These are phyloP conservation scores for Tigriopus californicus DNA, from an alignment of 2,888 invertebrate species.

Conservation along the genomic window DNA sequence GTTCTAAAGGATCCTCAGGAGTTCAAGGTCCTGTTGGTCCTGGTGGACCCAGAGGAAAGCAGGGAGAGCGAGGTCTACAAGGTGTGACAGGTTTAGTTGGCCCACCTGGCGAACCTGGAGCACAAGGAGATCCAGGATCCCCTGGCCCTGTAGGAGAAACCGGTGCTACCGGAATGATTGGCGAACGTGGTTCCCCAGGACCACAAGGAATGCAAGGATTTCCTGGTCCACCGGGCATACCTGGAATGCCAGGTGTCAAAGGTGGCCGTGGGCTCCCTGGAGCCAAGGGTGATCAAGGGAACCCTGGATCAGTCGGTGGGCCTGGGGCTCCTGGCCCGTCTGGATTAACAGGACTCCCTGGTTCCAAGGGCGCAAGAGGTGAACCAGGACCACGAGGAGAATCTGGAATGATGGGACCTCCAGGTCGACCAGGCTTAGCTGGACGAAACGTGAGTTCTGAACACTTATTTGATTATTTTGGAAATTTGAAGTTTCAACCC, in stretches of 20 bases:
- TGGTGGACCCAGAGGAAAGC: conserved; percentile 53
- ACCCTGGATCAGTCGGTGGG: conserved; percentile 38
- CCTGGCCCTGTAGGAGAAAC: conserved; percentile 39
- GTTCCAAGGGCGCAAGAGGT: conserved; percentile 53
- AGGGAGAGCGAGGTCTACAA: conserved; percentile 55
- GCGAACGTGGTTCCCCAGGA: conserved; percentile 53
- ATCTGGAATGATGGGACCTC: conserved; percentile 48
- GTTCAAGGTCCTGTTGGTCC: conserved; percentile 46
- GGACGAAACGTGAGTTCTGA: conserved; percentile 41
- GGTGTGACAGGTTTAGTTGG: conserved; percentile 55
- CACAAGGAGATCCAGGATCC: conserved; percentile 48
- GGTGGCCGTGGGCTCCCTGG: conserved; percentile 52
- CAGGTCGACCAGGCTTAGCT: conserved; percentile 54
- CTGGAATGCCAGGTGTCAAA: conserved; percentile 49
- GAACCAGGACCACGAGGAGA: conserved; percentile 58
- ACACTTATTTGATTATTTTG: conserved; percentile 40
- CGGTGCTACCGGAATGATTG: conserved; percentile 51
- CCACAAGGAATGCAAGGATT: conserved; percentile 41
- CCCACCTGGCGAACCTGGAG: conserved; percentile 60
- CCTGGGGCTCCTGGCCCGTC: conserved; percentile 43
- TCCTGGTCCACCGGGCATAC: conserved; percentile 43
- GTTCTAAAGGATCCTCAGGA: conserved; percentile 58
- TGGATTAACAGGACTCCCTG: conserved; percentile 41
- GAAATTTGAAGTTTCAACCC: too few relatives aligned
- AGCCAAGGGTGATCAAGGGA: conserved; percentile 52